These are phyloP conservation scores for Perizoma affinitatum DNA, from an alignment of 2,888 invertebrate species.

Conservation along the genomic window DNA sequence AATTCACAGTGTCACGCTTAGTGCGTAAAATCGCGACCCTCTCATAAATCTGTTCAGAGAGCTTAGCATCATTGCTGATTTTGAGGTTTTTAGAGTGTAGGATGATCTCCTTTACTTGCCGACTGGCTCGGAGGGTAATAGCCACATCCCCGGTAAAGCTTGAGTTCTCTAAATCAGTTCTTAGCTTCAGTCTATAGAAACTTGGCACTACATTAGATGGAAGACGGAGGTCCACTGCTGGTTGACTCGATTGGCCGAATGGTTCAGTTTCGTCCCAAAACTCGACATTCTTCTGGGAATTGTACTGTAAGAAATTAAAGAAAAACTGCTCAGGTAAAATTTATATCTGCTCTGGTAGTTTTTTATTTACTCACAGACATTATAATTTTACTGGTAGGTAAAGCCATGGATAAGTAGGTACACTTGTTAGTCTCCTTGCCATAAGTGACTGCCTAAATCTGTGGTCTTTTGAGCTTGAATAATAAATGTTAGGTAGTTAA, in stretches of 20 bases:
- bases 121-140: slow-evolving; percentile 73
- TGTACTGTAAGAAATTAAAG: slow-evolving; percentile 26
- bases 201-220: slow-evolving; percentile 79
- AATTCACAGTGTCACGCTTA: slow-evolving; percentile 50
- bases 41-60: slow-evolving; percentile 77
- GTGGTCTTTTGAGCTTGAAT: too few relatives aligned
- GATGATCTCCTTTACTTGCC: slow-evolving; percentile 69
- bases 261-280: slow-evolving; percentile 76
- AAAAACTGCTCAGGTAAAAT: slow-evolving; percentile 6
- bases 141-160: slow-evolving; percentile 72
- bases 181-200: slow-evolving; percentile 83
- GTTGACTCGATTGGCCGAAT: slow-evolving; percentile 56
- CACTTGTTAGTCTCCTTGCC: too few relatives aligned
- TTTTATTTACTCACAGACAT: neutral
- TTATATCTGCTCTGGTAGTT: neutral
- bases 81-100: slow-evolving; percentile 80
- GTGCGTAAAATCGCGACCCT: slow-evolving; percentile 55
- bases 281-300: slow-evolving; percentile 52
- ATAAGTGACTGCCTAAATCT: too few relatives aligned
- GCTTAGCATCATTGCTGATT: slow-evolving; percentile 62
- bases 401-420: too few relatives aligned
- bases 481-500: too few relatives aligned
- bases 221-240: slow-evolving; percentile 68
- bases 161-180: slow-evolving; percentile 76
- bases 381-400: too few relatives aligned